phyloP scores from a whole-genome alignment of 1,140 invertebrate genomes.

The Danaus melanippus region DNA sequence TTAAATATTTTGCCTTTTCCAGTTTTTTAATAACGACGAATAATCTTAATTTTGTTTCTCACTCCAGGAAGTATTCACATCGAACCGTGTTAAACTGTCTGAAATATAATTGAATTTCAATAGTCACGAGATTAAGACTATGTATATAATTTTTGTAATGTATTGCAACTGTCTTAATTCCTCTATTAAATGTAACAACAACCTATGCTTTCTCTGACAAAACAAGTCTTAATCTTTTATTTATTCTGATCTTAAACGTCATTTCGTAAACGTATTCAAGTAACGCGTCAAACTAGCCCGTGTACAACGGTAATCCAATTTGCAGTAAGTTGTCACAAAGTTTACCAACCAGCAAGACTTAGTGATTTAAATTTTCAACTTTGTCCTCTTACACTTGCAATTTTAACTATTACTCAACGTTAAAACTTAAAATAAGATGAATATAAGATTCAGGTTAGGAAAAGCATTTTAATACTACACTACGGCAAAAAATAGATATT shows the following conservation, averaged over 20 bases:
- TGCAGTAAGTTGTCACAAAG: conserved; percentile 39
- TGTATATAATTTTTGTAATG: too few relatives aligned
- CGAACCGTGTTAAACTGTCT: too few relatives aligned
- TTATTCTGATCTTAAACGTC: too few relatives aligned
- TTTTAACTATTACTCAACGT: conserved; percentile 43
- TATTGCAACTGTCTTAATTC: too few relatives aligned
- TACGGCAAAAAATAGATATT: too few relatives aligned
- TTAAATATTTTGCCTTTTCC: conserved; percentile 36
- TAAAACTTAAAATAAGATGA: conserved; percentile 38
- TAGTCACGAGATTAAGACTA: too few relatives aligned
- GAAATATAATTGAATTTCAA: too few relatives aligned
- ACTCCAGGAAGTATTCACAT: neutral
- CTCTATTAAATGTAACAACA: too few relatives aligned
- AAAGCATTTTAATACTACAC: too few relatives aligned
- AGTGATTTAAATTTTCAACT: conserved; percentile 65
- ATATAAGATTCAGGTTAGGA: too few relatives aligned
- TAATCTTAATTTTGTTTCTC: conserved; percentile 24
- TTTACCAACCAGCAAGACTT: conserved; percentile 47
- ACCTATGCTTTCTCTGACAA: too few relatives aligned
- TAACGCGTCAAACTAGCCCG: conserved; percentile 36
- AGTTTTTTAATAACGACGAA: conserved; percentile 25
- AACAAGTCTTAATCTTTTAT: too few relatives aligned
- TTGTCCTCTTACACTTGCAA: conserved; percentile 40
- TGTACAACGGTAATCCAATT: conserved; percentile 51
- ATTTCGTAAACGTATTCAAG: conserved; percentile 6